Conservation (phyloP, 2,888 invertebrate genomes). For the Blera fallax region DNA sequence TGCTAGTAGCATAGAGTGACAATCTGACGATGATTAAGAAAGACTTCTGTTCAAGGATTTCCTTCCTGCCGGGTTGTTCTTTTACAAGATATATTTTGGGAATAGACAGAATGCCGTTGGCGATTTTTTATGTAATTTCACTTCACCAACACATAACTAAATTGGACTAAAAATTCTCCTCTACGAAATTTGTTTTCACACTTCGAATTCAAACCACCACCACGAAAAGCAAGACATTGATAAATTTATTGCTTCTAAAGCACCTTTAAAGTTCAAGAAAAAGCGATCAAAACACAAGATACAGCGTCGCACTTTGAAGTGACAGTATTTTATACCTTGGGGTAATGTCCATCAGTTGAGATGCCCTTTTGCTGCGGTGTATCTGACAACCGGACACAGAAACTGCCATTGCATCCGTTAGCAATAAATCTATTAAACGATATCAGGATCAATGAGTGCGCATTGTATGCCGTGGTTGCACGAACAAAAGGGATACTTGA, state of each 20-base stretch:
- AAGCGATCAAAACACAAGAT: neutral
- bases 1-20: constrained; percentile 40
- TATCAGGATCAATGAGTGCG: constrained; percentile 23
- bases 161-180: neutral
- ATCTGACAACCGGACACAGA: constrained; percentile 1
- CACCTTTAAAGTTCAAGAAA: neutral
- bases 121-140: neutral
- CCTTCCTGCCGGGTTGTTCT: too few relatives aligned
- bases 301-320: neutral
- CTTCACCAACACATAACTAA: too few relatives aligned
- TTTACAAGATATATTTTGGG: too few relatives aligned
- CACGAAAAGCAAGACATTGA: neutral
- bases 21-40: constrained; percentile 56
- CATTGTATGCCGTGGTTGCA: neutral
- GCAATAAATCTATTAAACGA: constrained; percentile 38
- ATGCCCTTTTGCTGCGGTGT: neutral
- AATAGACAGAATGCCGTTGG: neutral
- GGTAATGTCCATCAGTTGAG: neutral
- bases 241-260: constrained; percentile 19
- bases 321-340: constrained; percentile 14
- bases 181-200: neutral
- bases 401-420: constrained; percentile 22
- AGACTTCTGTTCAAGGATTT: constrained; percentile 58
- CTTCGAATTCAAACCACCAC: neutral
- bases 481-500: neutral